Evolutionary conservation across 1,140 invertebrate species (phyloP).

Genomic region (Paraescarpia echinospica): DNA sequence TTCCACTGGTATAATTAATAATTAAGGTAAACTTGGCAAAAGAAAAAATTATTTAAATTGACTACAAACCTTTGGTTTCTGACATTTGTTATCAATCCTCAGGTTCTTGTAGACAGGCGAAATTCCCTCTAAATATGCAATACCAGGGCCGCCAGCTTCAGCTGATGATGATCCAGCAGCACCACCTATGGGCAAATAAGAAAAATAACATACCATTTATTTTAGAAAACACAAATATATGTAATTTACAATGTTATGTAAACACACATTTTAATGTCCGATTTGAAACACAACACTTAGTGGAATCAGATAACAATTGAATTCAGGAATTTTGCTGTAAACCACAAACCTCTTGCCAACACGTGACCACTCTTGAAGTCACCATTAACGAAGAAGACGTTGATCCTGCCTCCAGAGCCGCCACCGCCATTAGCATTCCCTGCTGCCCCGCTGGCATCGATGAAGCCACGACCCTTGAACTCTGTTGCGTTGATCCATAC

Average conservation of each 20-base stretch:
- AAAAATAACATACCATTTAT: not conserved
- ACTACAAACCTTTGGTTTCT: slow-evolving; percentile 33
- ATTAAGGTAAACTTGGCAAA: not conserved
- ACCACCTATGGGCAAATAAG: not conserved
- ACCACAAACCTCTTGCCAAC: slow-evolving; percentile 35
- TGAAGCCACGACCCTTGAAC: slow-evolving; percentile 30
- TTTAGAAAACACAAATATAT: not conserved
- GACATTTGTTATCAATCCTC: slow-evolving; percentile 40
- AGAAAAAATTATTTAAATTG: not conserved
- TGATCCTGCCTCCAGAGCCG: slow-evolving; percentile 39
- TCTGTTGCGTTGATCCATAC: slow-evolving; percentile 33
- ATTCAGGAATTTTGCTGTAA: not conserved
- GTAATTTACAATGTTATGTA: not conserved
- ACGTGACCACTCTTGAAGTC: slow-evolving; percentile 38
- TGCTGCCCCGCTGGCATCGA: slow-evolving; percentile 39
- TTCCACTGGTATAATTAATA: not conserved
- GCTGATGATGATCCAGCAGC: not conserved
- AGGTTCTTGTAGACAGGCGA: slow-evolving; percentile 30
- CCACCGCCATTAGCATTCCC: slow-evolving; percentile 36
- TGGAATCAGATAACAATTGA: no score
- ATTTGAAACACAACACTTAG: no score
- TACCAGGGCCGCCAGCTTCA: slow-evolving; percentile 39
- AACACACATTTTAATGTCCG: no score
- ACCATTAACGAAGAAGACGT: slow-evolving; percentile 35
- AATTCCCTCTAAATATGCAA: slow-evolving; percentile 35